Evolutionary conservation across 2,888 invertebrate genomes (phyloP).

Genomic region (Alitta virens): DNA sequence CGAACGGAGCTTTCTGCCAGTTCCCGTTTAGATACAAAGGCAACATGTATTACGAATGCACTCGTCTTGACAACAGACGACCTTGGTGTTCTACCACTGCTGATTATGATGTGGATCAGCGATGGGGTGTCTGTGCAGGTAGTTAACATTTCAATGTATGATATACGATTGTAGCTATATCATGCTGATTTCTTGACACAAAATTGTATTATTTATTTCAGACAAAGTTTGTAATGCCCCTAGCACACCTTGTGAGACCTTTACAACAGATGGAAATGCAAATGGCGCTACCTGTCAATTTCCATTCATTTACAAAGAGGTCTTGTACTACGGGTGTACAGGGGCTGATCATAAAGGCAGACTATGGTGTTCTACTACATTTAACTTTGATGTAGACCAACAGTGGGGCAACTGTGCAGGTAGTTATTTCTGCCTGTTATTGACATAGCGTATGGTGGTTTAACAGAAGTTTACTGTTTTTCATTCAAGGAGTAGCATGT

Average conservation of each 20-base stretch:
- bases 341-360: neutral
- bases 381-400: slow-evolving; percentile 10
- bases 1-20: slow-evolving; percentile 5
- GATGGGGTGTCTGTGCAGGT: slow-evolving; percentile 10
- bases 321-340: neutral
- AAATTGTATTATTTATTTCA: too few relatives aligned
- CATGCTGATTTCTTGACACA: too few relatives aligned
- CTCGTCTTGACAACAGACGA: neutral
- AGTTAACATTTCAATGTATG: too few relatives aligned
- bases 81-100: slow-evolving; percentile 14
- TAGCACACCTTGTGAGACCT: neutral
- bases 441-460: too few relatives aligned
- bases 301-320: slow-evolving; percentile 13
- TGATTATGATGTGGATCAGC: slow-evolving; percentile 11
- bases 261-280: slow-evolving; percentile 11
- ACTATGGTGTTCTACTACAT: slow-evolving; percentile 14
- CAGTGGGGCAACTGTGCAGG: slow-evolving; percentile 10
- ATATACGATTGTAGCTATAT: too few relatives aligned
- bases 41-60: neutral
- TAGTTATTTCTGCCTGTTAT: too few relatives aligned
- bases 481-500: too few relatives aligned
- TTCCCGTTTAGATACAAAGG: slow-evolving; percentile 14
- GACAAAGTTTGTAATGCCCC: neutral
- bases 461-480: too few relatives aligned
- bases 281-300: slow-evolving; percentile 9